Evolutionary conservation across 2,113 vertebrate genomes (phyloP).

Genomic region (Falcunculus frontatus): DNA sequence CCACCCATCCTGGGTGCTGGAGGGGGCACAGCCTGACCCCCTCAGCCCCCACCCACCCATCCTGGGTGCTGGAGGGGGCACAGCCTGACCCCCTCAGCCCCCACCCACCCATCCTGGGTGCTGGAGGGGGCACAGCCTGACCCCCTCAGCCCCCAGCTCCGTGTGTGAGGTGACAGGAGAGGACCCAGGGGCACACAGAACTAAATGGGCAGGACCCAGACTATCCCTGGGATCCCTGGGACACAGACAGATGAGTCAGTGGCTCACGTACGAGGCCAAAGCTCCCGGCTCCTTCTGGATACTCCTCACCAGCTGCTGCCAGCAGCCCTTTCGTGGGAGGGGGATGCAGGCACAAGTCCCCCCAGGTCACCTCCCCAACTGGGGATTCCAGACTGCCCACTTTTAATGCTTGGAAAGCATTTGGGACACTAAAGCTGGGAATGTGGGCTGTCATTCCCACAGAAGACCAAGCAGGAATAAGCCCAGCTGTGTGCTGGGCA

Average conservation of each 20-base stretch:
- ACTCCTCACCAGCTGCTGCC: background rate
- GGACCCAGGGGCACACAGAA: background rate
- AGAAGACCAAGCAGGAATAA: accelerated
- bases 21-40: background rate
- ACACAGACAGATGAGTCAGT: background rate
- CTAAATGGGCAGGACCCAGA: background rate
- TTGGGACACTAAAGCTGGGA: background rate
- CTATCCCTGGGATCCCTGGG: background rate
- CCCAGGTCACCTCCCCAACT: background rate
- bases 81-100: too few species aligned
- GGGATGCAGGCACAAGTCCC: background rate
- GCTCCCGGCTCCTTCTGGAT: background rate
- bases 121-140: background rate
- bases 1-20: background rate
- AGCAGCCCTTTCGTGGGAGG: background rate
- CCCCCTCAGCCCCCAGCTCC: too few species aligned
- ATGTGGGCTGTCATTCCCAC: background rate
- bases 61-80: background rate
- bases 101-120: background rate
- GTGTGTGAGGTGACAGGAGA: accelerated
- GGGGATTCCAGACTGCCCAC: background rate
- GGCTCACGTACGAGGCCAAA: accelerated
- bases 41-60: accelerated
- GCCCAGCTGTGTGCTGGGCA: background rate
- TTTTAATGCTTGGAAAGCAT: background rate